Evolutionary conservation across 1,140 invertebrate genomes (phyloP).

Genomic region (Asbolus verrucosus): DNA sequence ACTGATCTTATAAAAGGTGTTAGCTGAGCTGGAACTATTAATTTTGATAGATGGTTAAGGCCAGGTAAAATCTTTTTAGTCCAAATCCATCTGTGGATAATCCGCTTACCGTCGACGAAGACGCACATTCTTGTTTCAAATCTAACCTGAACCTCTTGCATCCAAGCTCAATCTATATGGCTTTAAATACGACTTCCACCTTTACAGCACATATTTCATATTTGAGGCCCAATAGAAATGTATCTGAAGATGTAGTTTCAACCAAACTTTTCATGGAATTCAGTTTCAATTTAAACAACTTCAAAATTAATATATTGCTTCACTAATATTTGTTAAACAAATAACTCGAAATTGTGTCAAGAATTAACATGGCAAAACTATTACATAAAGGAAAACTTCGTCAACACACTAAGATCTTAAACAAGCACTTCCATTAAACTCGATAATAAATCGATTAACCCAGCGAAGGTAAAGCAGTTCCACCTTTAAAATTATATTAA

Average conservation of each 20-base stretch:
- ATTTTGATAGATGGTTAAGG: conserved; percentile 52
- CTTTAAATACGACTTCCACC: conserved; percentile 8
- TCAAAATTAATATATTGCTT: conserved; percentile 26
- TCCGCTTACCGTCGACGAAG: conserved; percentile 51
- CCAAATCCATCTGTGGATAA: conserved; percentile 47
- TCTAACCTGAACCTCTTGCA: conserved; percentile 24
- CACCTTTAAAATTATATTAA: too few relatives aligned
- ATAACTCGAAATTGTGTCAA: conserved; percentile 30
- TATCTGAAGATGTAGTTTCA: conserved; percentile 1
- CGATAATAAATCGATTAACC: too few relatives aligned
- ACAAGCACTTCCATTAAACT: too few relatives aligned
- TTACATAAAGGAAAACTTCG: conserved; percentile 26
- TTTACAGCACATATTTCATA: conserved; percentile 22
- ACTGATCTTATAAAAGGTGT: conserved; percentile 40
- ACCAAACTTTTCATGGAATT: conserved; percentile 1
- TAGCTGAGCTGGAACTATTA: conserved; percentile 49
- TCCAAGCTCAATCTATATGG: conserved; percentile 14
- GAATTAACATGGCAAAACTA: conserved; percentile 19
- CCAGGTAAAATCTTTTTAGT: conserved; percentile 50
- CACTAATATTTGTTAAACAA: conserved; percentile 35
- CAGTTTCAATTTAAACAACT: conserved; percentile 29
- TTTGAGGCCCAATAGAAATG: conserved; percentile 10
- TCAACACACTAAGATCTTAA: neutral
- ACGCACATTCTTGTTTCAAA: conserved; percentile 49
- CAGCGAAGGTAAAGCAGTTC: too few relatives aligned